Evolutionary conservation across 1,140 invertebrate species (phyloP), one percentile per base, ranked within the genome.

Genomic region (Lithobius niger): DNA sequence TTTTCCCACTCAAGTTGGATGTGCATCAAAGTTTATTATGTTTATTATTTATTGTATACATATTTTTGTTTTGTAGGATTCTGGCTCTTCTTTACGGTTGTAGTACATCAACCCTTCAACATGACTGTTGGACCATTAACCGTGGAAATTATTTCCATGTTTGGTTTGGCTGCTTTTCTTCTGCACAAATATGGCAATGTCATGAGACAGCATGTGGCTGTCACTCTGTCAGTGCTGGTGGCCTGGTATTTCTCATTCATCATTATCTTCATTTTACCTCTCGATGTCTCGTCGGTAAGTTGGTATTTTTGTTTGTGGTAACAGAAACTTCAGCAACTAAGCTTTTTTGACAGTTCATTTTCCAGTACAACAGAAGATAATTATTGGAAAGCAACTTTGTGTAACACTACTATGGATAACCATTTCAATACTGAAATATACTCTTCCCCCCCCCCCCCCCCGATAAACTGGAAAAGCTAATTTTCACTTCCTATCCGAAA

Each of bases 221-320:
- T 98, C 3, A 97, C 93, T 15, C 65, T 94, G 10, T 84, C 90
- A 28, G 94, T 97, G 26, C 77, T 99, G 42, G 82, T 94, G 57
- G 90, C 95, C 57, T 99, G 96, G 96, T 97, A 93, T 69, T 98
- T 99, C 72, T 97, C 95, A 18, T 87, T 99, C 69, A 78, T 98
- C 59, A 98, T 98, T 65, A 90, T 98, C 65, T 97, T 98, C 67
- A 84, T 97, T 49, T 79, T 99, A 55, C 96, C 96, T 3, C 68
- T 98, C 61, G 96, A 99, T 79, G 87, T 99, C 22, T 91, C 94
- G 36, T 88, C 88, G 60, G 93, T 97, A 77, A 87, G 86, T 82
- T 60, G 31, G 15, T 48, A 28, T 52, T 27, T 27, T 31, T 25
- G 24, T n/a, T n/a, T n/a, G n/a, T n/a, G n/a, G n/a, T n/a, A n/a